A percentile compares a stretch with the other conserved stretches of the same genome.
phyloP scores from a whole-genome alignment of 2,113 vertebrate species.

The Chloroceryle aenea region DNA sequence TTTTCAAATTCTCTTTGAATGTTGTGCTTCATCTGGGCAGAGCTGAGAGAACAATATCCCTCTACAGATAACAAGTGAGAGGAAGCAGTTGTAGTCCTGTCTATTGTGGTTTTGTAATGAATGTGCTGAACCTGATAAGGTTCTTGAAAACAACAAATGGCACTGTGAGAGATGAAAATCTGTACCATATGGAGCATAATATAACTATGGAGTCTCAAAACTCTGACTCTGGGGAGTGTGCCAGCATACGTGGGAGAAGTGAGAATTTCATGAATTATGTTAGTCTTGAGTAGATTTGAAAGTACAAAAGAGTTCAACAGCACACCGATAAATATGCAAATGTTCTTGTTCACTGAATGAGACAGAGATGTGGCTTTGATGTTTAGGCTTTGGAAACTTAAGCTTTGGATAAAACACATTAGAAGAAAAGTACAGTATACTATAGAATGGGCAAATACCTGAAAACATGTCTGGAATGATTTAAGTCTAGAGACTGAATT shows the following conservation, averaged over 20 bases:
- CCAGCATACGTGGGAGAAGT: slow-evolving; percentile 50
- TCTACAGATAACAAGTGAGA: not conserved
- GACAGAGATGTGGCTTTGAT: not conserved
- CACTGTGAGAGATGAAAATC: slow-evolving; percentile 1
- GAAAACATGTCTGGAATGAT: not conserved
- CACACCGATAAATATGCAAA: slow-evolving; percentile 37
- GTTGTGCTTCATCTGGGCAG: not conserved
- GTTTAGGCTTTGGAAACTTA: slow-evolving; percentile 1
- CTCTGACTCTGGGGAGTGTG: slow-evolving; percentile 7
- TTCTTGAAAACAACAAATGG: slow-evolving; percentile 52
- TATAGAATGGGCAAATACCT: not conserved
- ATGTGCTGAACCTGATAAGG: slow-evolving; percentile 41
- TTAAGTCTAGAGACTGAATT: not conserved
- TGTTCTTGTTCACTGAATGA: slow-evolving; percentile 31
- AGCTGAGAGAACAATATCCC: not conserved
- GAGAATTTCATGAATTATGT: slow-evolving; percentile 63
- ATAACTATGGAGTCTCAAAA: slow-evolving; percentile 23
- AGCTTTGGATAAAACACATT: not conserved
- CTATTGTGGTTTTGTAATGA: slow-evolving; percentile 31
- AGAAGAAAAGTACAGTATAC: not conserved
- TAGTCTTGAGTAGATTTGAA: slow-evolving; percentile 45
- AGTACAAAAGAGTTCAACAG: slow-evolving; percentile 49
- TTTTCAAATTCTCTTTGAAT: not conserved
- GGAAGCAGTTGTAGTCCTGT: not conserved
- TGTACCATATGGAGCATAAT: slow-evolving; percentile 56